Percentiles rank a stretch among this genome's conserved stretches.
phyloP scores from a whole-genome alignment of 2,113 vertebrate genomes.

The Taxidea taxus region DNA sequence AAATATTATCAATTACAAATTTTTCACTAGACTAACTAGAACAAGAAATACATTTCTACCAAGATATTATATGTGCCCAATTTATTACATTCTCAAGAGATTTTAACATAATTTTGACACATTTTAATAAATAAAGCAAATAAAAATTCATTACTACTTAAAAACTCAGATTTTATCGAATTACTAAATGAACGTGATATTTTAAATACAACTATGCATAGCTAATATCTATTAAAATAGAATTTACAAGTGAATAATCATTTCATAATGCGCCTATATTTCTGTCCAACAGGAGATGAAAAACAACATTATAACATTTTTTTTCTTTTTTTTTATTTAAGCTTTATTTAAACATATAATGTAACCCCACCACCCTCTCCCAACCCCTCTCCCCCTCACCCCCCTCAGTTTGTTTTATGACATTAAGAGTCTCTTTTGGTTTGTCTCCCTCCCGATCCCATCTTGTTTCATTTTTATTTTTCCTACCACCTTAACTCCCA shows the following conservation, averaged over 20 bases:
- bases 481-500: too few species aligned
- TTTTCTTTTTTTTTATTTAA: too few species aligned
- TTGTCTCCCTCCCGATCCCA: too few species aligned
- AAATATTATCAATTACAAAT: neutral
- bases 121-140: constrained; percentile 6
- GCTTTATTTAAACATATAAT: too few species aligned
- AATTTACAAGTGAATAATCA: neutral
- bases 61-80: neutral
- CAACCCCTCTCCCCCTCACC: too few species aligned
- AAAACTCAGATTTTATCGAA: neutral
- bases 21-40: neutral
- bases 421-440: too few species aligned
- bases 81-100: neutral
- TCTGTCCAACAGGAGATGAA: neutral
- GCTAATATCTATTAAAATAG: neutral
- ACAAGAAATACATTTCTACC: neutral
- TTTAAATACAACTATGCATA: neutral
- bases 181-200: neutral
- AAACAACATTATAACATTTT: neutral
- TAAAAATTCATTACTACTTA: neutral
- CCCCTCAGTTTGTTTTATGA: too few species aligned
- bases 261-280: neutral
- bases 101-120: neutral
- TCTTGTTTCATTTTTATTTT: too few species aligned
- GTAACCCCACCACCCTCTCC: too few species aligned